These are phyloP conservation scores for Rana temporaria DNA, from an alignment of 2,113 vertebrate genomes.

Conservation along the genomic window DNA sequence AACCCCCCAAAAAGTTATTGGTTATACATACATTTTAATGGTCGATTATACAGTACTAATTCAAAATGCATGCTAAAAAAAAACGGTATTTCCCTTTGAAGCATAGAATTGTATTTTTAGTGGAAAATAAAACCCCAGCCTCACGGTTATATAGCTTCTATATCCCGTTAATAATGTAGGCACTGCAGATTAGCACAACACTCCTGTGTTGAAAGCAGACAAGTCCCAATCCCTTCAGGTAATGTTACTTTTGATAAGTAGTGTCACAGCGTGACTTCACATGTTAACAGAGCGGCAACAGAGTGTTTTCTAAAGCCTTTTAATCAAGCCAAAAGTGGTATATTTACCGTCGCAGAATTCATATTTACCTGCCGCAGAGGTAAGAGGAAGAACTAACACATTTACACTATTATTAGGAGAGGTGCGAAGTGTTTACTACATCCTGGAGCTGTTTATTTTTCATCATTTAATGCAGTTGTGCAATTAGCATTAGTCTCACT, in stretches of 20 bases:
- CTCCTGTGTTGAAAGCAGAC: conserved; percentile 14
- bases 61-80: not conserved
- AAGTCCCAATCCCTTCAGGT: conserved; percentile 39
- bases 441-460: conserved; percentile 33
- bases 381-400: conserved; percentile 24
- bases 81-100: not conserved
- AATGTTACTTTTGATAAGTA: conserved; percentile 43
- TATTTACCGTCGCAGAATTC: conserved; percentile 40
- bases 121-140: no score
- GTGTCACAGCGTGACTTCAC: conserved; percentile 39
- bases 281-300: conserved; percentile 22
- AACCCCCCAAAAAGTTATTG: no score
- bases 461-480: conserved; percentile 9
- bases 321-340: conserved; percentile 9
- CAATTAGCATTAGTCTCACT: conserved; percentile 27
- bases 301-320: conserved; percentile 45
- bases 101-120: no score
- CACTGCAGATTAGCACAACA: conserved; percentile 28
- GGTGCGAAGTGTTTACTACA: conserved; percentile 25
- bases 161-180: not conserved
- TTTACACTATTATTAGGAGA: conserved; percentile 24
- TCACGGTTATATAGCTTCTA: no score
- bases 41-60: no score
- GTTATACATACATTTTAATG: no score
- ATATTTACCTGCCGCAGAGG: conserved; percentile 52